Evolutionary conservation across 2,797 vertebrate species (phyloP), one percentile per base, ranked within the genome.

Genomic region (Falco naumanni): DNA sequence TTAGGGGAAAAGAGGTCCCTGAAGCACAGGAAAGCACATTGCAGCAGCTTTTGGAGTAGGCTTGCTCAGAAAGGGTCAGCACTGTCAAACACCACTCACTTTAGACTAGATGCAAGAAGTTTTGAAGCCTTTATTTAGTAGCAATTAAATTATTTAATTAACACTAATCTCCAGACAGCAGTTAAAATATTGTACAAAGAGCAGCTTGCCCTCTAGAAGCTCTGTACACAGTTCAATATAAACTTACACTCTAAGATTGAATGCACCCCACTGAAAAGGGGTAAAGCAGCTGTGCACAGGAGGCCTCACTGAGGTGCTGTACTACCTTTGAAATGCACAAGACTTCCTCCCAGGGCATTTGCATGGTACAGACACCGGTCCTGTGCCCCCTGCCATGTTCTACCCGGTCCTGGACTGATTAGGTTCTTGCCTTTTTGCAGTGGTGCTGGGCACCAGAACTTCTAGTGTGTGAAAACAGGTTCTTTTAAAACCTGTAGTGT

Each of bases 41-140:
- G 51, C 75, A 66, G 50, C 61, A 81, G 34, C 56, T 56, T 66
- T 41, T 22, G 43, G 37, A 61, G 37, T 2, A 43, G 34, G 33
- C 24, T 77, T 53, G 57, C 70, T 79, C 29, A 13, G 26, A 66
- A 51, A 4, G 17, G 33, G 33, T n/a, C 72, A 80, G 56, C 1
- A 0, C 64, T 71, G 45, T 64, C 48, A 2, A 64, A 71, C 78
- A 89, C 53, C 79, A 93, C 39, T 88, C 76, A 28, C 76, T 85
- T 60, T 8, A 69, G 48, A 92, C 81, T 33, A 50, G 25, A n/a
- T 69, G 82, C 79, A 84, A 95, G 85, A 94, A 93, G 65, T 90
- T 98, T 97, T 96, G 97, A 98, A 98, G 97, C 97, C 97, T 99
- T 99, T 99, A 99, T 99, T 99, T 98, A 98, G 98, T 98, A 99